These are phyloP conservation scores for Anthrax anthrax DNA, from an alignment of 2,888 invertebrate species.

Conservation along the genomic window DNA sequence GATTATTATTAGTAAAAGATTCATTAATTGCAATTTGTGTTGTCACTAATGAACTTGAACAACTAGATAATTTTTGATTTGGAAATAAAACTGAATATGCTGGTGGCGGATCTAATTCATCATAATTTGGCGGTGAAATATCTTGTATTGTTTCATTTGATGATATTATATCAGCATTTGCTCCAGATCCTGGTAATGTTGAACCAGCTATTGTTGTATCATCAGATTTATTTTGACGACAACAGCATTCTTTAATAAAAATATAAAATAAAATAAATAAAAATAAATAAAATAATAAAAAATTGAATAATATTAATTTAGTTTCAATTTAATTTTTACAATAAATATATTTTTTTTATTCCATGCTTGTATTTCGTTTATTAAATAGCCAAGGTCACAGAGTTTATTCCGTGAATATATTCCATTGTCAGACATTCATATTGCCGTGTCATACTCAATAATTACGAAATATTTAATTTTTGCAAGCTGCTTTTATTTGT, in stretches of 20 bases:
- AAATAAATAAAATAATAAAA: background rate
- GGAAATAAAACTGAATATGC: conserved; percentile 54
- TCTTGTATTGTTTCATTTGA: conserved; percentile 15
- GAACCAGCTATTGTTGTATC: conserved; percentile 12
- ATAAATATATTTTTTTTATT: no score
- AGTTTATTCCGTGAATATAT: no score
- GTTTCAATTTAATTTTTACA: no score
- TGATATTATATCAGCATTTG: conserved; percentile 22
- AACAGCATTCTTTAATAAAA: conserved; percentile 26
- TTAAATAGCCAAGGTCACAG: no score
- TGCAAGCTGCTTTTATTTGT: no score
- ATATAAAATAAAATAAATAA: background rate
- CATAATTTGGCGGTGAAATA: conserved; percentile 44
- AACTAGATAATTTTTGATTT: conserved; percentile 26
- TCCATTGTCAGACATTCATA: no score
- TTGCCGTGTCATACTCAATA: no score
- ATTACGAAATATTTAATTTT: no score
- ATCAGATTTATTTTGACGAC: conserved; percentile 32
- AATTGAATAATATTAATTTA: no score
- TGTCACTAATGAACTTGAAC: background rate
- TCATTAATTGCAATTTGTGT: conserved; percentile 16
- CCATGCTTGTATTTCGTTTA: no score
- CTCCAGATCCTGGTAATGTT: conserved; percentile 13
- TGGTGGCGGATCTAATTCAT: conserved; percentile 46
- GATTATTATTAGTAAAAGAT: conserved; percentile 7